These are phyloP conservation scores for Eretmocerus hayati DNA, from an alignment of 2,888 invertebrate genomes.

Conservation along the genomic window DNA sequence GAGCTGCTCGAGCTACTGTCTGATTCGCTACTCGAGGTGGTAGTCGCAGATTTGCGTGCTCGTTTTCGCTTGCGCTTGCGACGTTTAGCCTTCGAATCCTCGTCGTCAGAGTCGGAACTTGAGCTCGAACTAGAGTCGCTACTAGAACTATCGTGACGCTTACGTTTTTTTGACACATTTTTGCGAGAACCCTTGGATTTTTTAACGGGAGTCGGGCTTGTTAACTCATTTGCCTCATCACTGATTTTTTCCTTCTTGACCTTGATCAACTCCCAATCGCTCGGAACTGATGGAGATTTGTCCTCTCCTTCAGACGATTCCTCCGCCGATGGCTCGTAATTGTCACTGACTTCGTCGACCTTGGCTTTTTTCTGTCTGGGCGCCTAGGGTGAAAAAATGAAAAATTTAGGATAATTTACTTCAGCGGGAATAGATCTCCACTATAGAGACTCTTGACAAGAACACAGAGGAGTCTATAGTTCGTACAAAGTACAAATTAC, in stretches of 20 bases:
- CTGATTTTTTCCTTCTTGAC: conserved; percentile 38
- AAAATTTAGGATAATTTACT: no score
- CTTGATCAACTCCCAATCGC: conserved; percentile 38
- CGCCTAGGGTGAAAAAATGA: no score
- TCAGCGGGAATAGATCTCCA: no score
- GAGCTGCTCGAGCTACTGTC: conserved; percentile 34
- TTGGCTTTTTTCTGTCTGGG: background rate
- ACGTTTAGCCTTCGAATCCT: conserved; percentile 22
- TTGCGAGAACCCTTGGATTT: conserved; percentile 22
- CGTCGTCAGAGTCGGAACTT: conserved; percentile 33
- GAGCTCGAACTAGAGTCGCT: conserved; percentile 33
- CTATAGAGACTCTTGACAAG: no score
- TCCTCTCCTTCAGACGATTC: conserved; percentile 8
- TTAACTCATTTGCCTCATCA: conserved; percentile 22
- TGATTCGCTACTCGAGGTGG: conserved; percentile 31
- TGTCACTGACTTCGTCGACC: background rate
- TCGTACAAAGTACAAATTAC: no score
- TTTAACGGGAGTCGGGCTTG: background rate
- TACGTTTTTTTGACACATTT: conserved; percentile 26
- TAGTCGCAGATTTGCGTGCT: conserved; percentile 12
- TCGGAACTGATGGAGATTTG: conserved; percentile 34
- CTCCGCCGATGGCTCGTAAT: background rate
- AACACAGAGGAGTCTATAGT: no score
- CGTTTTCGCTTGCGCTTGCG: conserved; percentile 19
- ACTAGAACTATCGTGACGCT: conserved; percentile 26